Evolutionary conservation across 1,140 invertebrate species (phyloP), one percentile per base, ranked within the genome.

Genomic region (Myzus persicae): DNA sequence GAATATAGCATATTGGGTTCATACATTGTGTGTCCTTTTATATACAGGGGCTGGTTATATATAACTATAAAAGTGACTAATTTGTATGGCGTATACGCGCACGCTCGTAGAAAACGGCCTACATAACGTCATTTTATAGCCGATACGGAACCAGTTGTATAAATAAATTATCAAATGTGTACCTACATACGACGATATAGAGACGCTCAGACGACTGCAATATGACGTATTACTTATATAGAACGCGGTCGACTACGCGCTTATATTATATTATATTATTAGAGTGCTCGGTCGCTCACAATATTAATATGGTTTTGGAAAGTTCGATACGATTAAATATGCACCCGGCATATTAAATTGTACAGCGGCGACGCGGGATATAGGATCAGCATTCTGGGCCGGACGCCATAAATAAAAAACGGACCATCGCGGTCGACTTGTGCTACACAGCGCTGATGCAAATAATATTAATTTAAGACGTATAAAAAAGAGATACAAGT

Each of bases 331-430:
- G 36, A 51, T 51, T 89, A 51, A 18, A 51, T 38, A 51, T 89
- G 44, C 46, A 22, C 44, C 46, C 46, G 36, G n/a, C 46, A 38
- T 51, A 31, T 40, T 51, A 31, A 24, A 40, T 76, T 18, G 36
- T n/a, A n/a, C 5, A 31, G 14, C 31, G 82, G 38, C 38, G n/a
- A 1, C 46, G 7, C n/a, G n/a, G 22, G 87, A 46, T 40, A 82
- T 89, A 51, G n/a, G n/a, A 51, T 89, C 46, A n/a, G 38, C 46
- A 51, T 89, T 89, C 46, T 36, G 87, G 46, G 87, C n/a, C 24
- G n/a, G 87, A 51, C 38, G 46, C 46, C 87, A 89, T 89, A 24
- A 89, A 89, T 36, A 89, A 48, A 88, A 36, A 46, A 88, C 31
- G 20, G 38, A 82, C n/a, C 76, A 38, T 82, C 36, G 36, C 36